Evolutionary conservation across 92 coral and sea anemone species (phyloP), one percentile per base, ranked within the genome.

Genomic region (Umimayanthus chanpuru): DNA sequence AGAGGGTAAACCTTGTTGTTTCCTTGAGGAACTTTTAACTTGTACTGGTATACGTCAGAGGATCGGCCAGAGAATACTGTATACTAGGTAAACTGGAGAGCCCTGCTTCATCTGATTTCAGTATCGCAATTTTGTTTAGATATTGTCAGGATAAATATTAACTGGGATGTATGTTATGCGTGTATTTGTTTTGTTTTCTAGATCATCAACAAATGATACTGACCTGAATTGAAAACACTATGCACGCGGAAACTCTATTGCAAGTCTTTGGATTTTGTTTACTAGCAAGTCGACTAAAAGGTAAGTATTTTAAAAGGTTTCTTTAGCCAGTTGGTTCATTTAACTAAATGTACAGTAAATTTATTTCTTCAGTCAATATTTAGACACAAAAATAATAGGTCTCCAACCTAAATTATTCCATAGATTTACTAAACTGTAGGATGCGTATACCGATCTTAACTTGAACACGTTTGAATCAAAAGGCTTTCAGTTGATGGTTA

Each of bases 181-280:
- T 56, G 84, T 80, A 14, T 80, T 32, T 80, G 21, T 80, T 55
- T 80, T 6, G 5, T 9, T 80, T 30, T 39, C 36, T 53, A 67
- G 71, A 11, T 58, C 47, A 30, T 25, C 32, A 12, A 53, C 66
- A 61, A 61, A 21, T 49, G 30, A 14, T 49, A 47, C 10, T 26
- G 16, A 49, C 16, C 32, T 20, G 36, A 32, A 32, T 32, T 32
- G 39, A 53, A 15, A 58, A 20, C 38, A 55, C 40, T 12, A 79
- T 80, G 84, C 30, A 53, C 44, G 71, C 71, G 18, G 56, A 40
- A 32, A 55, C 44, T 14, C 47, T 80, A 0, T 4, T 80, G 49
- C 72, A 80, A 30, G 25, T 80, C 56, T 80, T 16, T 32, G 68
- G 39, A 21, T 56, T 80, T 80, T 80, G 84, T 55, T 55, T 80